Conservation (phyloP, 2,888 invertebrate genomes). For the Drosophila birchii region DNA sequence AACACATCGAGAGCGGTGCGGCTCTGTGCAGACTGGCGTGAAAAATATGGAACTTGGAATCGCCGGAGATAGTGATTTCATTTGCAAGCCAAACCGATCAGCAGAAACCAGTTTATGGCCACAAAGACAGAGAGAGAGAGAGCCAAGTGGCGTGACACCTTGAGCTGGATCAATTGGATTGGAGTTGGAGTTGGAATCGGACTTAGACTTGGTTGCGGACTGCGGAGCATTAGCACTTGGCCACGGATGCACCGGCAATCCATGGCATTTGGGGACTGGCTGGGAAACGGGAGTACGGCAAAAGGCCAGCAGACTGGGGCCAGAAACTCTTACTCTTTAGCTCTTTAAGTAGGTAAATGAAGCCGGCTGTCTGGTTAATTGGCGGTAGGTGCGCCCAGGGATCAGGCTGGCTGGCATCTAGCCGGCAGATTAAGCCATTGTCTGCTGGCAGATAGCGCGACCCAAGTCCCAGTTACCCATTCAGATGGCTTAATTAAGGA, state of each 20-base stretch:
- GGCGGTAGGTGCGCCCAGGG: conserved; percentile 65
- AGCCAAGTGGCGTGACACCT: conserved; percentile 30
- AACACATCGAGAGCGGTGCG: conserved; percentile 44
- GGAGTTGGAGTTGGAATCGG: background rate
- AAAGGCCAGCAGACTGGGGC: conserved; percentile 35
- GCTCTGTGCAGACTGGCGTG: conserved; percentile 56
- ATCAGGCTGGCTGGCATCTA: conserved; percentile 33
- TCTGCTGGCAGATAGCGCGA: conserved; percentile 60
- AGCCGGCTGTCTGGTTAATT: conserved; percentile 68
- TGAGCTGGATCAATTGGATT: conserved; percentile 4
- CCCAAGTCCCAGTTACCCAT: conserved; percentile 54
- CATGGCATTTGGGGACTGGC: conserved; percentile 32
- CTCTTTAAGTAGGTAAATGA: conserved; percentile 59
- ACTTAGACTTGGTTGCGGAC: background rate
- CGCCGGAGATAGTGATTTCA: conserved; percentile 56
- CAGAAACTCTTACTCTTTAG: conserved; percentile 47
- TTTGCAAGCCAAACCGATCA: conserved; percentile 19
- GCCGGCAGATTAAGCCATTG: conserved; percentile 67
- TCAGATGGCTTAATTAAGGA: conserved; percentile 67
- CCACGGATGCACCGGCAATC: conserved; percentile 17
- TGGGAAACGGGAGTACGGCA: conserved; percentile 27
- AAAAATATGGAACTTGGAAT: conserved; percentile 46
- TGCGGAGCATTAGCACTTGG: conserved; percentile 33
- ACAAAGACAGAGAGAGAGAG: conserved; percentile 17
- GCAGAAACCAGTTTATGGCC: conserved; percentile 18